Base-by-base conservation (phyloP, 2,888 invertebrate species). In the Acrocera orbiculus region DNA sequence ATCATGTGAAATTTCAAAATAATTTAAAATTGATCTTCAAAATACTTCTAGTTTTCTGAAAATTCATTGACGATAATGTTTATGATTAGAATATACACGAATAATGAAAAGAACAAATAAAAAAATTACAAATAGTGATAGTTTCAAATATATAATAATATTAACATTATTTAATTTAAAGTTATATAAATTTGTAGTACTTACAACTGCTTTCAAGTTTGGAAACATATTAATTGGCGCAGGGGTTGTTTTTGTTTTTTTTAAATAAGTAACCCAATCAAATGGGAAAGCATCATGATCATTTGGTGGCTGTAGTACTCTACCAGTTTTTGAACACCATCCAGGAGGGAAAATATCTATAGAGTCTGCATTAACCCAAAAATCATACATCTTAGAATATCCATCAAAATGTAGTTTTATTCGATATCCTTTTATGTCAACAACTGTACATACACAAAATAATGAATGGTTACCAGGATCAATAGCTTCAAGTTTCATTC, bases 341-440 rank as follows among this genome's bases (percentile, higher is more conserved):
- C 89, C 87, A 19, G 78, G 72, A 6, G 89, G 89, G 56, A 92
- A 93, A 36, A 95, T 78, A 52, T 89, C 83, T 50, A 73, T 67
- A n/a, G 82, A 83, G 54, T 92, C 86, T 0, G 85, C 82, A 56
- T 92, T 89, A 23, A 78, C 72, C 92, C 93, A 95, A 58, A 85
- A 93, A 58, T 93, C 90, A 50, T 83, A 83, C 52, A 76, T 70
- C 37, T 80, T 80, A 0, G 80, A 73, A 55, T 80, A 93, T 10
- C 87, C 90, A 61, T 93, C 92, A 56, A 95, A 93, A 56, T 85
- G 85, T 32, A 95, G 62, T 42, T 86, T 70, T 49, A 93, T 59
- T 31, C 93, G 68, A 54, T 78, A 83, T 1, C 90, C 90, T 51
- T 70, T 67, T 40, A 81, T 73, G 55, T 85, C 82, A 2, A 76